Evolutionary conservation across 2,797 vertebrate genomes (phyloP), one percentile per base, ranked within the genome.

Genomic region (Pseudochaenichthys georgianus): DNA sequence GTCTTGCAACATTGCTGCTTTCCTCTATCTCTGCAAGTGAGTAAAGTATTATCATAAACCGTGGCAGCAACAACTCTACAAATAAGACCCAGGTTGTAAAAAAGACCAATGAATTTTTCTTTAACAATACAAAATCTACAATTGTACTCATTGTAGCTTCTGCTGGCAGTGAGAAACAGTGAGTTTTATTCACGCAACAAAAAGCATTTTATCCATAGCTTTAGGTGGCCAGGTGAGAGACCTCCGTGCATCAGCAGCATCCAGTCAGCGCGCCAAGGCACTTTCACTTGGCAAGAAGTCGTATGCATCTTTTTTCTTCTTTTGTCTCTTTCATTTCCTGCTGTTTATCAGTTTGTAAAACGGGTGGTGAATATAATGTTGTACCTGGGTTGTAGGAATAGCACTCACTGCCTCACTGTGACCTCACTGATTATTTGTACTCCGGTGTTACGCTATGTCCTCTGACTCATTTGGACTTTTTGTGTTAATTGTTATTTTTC

Each of bases 341-440:
- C 46, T 59, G 28, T 28, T 28, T 28, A 50, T 60, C 57, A 51
- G 65, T 87, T 84, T 84, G 54, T 85, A 80, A 83, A 38, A 72
- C 62, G 43, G 83, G 73, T 64, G 79, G 82, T 81, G 70, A 64
- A 85, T 41, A 57, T 58, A 70, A 60, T 42, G 10, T 79, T 17
- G 78, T 80, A 45, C 87, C 70, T 78, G 81, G 82, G 86, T 90
- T 92, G 92, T 89, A 88, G 86, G 90, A 93, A 92, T 92, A 92
- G 90, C 91, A 88, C 90, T 94, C 90, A 94, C 91, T 92, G 92
- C 88, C 92, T 94, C 90, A 92, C 92, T 92, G 89, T 92, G 89
- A 93, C 89, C 89, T 91, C 90, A 85, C 90, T 87, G 84, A 90
- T 89, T 84, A 71, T 85, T 87, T 83, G 80, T 85, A 91, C 82